These are phyloP conservation scores for Coremacera marginata DNA, from an alignment of 2,888 invertebrate genomes.

Conservation along the genomic window DNA sequence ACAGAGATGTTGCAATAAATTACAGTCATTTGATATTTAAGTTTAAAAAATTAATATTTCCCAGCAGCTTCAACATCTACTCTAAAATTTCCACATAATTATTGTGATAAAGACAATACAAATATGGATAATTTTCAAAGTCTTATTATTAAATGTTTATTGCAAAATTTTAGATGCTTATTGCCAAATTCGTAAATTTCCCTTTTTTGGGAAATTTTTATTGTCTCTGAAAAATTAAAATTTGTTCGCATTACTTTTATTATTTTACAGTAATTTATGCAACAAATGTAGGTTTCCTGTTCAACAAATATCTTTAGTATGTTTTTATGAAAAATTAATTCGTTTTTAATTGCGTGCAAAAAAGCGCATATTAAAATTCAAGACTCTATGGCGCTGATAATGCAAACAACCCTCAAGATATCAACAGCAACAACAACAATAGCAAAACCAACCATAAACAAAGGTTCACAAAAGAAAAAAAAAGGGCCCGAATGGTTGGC, in stretches of 20 bases:
- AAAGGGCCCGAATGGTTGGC: background rate
- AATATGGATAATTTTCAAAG: no score
- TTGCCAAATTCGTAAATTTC: background rate
- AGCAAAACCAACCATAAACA: background rate
- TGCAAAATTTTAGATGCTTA: no score
- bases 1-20: no score
- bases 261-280: background rate
- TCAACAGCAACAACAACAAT: background rate
- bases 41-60: no score
- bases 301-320: background rate
- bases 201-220: background rate
- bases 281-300: background rate
- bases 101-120: no score
- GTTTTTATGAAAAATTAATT: background rate
- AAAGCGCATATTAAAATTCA: background rate
- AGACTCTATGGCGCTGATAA: background rate
- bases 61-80: no score
- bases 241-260: background rate
- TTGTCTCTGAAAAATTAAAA: background rate
- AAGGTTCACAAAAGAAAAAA: background rate
- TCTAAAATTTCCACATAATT: no score
- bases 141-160: no score
- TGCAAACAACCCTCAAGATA: background rate
- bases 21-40: no score
- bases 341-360: no score